phyloP scores from a whole-genome alignment of 1,140 invertebrate genomes.

The Saxidomus purpurata region DNA sequence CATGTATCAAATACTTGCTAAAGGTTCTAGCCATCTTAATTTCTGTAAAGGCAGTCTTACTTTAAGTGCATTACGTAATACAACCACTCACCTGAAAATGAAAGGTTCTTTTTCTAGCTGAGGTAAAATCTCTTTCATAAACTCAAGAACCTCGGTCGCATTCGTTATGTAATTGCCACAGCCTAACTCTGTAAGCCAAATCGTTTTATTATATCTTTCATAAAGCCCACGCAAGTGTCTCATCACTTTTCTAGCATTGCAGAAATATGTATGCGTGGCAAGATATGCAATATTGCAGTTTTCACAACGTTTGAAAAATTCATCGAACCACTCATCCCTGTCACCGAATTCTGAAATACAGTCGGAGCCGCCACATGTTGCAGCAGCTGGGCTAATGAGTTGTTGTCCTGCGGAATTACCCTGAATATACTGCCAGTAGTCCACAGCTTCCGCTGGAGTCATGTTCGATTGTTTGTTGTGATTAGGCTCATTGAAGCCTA shows the following conservation, averaged over 20 bases:
- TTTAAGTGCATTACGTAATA: no score
- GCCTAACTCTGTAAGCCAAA: constrained; percentile 67
- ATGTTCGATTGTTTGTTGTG: constrained; percentile 66
- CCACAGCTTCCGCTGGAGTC: constrained; percentile 56
- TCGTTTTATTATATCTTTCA: constrained; percentile 33
- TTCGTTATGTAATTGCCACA: constrained; percentile 23
- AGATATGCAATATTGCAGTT: constrained; percentile 55
- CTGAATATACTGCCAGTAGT: constrained; percentile 63
- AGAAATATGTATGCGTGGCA: constrained; percentile 64
- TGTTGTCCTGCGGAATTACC: constrained; percentile 31
- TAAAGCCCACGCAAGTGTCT: constrained; percentile 32
- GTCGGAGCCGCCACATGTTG: background rate
- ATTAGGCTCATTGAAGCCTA: constrained; percentile 75
- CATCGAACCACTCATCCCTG: background rate
- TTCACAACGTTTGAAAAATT: constrained; percentile 24
- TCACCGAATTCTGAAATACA: background rate
- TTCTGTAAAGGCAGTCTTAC: no score
- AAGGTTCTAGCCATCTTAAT: no score
- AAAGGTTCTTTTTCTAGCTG: constrained; percentile 15
- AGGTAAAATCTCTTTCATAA: constrained; percentile 62
- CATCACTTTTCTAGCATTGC: constrained; percentile 54
- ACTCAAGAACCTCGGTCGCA: constrained; percentile 34
- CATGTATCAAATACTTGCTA: no score
- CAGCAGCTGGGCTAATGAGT: constrained; percentile 44
- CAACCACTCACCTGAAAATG: constrained; percentile 45